phyloP scores from a whole-genome alignment of 2,888 invertebrate species.

The Ornithoptera alexandrae region DNA sequence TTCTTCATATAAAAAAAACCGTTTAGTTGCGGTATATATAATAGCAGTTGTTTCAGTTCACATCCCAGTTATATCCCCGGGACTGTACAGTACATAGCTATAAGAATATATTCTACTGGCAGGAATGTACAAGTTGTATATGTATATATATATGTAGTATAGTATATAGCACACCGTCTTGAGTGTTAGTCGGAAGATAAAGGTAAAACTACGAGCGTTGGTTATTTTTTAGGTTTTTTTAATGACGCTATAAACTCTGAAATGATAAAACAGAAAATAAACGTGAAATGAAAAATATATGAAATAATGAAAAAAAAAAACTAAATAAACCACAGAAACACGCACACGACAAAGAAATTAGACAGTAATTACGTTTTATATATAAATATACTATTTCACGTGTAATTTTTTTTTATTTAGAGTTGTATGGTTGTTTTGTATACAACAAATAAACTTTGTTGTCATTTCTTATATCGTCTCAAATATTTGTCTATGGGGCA shows the following conservation, averaged over 20 bases:
- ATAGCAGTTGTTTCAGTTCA: too few species aligned
- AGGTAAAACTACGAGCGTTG: constrained; percentile 36
- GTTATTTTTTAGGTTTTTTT: constrained; percentile 74
- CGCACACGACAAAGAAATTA: too few species aligned
- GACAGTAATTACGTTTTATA: too few species aligned
- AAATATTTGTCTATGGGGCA: too few species aligned
- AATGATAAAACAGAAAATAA: constrained; percentile 65
- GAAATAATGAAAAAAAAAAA: constrained; percentile 3
- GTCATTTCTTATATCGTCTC: too few species aligned
- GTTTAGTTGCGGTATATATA: too few species aligned
- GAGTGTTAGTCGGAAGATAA: constrained; percentile 34
- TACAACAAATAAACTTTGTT: too few species aligned
- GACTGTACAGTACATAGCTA: not conserved
- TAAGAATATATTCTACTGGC: constrained; percentile 12
- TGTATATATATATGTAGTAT: not conserved
- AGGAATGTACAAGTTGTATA: constrained; percentile 35
- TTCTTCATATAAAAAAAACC: too few species aligned
- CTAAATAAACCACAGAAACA: not conserved
- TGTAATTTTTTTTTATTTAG: too few species aligned
- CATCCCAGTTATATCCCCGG: too few species aligned
- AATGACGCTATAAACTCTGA: constrained; percentile 76
- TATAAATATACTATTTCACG: too few species aligned
- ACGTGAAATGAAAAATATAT: constrained; percentile 29
- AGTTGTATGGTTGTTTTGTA: too few species aligned
- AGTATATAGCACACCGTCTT: constrained; percentile 35